Evolutionary conservation across 2,888 invertebrate species (phyloP).

Genomic region (Stenichneumon culpator): DNA sequence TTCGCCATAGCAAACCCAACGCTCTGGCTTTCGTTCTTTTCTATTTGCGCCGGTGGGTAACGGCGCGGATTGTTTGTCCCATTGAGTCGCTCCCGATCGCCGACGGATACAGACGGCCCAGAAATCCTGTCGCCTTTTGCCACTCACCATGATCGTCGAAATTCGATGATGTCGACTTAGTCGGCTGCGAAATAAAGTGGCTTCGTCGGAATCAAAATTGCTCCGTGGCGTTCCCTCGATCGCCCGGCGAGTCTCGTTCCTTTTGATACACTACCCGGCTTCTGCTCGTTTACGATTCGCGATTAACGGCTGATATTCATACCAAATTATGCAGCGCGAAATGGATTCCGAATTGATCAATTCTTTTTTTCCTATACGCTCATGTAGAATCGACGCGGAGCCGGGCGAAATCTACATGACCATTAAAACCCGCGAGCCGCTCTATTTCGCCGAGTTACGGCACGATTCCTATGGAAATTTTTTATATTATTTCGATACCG

Average conservation of each 20-base stretch:
- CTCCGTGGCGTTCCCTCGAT: conserved; percentile 1
- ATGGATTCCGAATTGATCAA: neutral
- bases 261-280: neutral
- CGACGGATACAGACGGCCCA: conserved; percentile 25
- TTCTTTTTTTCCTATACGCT: neutral
- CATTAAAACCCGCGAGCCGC: neutral
- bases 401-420: neutral
- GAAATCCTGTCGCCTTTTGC: neutral
- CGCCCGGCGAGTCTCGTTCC: neutral
- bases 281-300: neutral
- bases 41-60: conserved; percentile 45
- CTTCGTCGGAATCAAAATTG: neutral
- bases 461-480: conserved; percentile 8
- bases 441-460: neutral
- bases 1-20: neutral
- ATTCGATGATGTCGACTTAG: conserved; percentile 51
- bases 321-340: neutral
- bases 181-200: conserved; percentile 52
- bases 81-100: conserved; percentile 50
- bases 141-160: conserved; percentile 29
- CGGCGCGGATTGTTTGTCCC: conserved; percentile 65
- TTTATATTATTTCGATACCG: neutral
- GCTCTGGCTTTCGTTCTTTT: conserved; percentile 36
- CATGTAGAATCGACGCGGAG: neutral
- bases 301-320: neutral